These are phyloP conservation scores for Macrobrachium rosenbergii DNA, from an alignment of 1,140 invertebrate species.

Conservation along the genomic window DNA sequence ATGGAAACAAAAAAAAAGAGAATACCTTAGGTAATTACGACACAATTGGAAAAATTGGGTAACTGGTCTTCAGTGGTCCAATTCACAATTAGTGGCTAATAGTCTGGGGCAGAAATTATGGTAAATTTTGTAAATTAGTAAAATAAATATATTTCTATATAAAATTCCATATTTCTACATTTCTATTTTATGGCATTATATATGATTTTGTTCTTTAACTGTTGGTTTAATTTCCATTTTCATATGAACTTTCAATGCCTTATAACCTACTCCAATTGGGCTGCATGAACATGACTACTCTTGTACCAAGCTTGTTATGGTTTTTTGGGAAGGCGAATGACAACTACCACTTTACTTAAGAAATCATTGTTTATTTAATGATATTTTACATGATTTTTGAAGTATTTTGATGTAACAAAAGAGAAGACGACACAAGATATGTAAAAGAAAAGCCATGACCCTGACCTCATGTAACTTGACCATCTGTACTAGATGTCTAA, in stretches of 20 bases:
- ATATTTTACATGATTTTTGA: slow-evolving; percentile 63
- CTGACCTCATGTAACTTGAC: slow-evolving; percentile 21
- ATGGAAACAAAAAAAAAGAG: too few relatives aligned
- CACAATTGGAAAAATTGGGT: too few relatives aligned
- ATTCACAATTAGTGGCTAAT: too few relatives aligned
- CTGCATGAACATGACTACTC: background rate
- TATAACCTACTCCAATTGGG: background rate
- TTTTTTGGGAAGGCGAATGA: background rate
- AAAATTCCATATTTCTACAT: too few relatives aligned
- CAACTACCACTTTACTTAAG: slow-evolving; percentile 47
- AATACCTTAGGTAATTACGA: too few relatives aligned
- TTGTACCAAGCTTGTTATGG: background rate
- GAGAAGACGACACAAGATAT: slow-evolving; percentile 56
- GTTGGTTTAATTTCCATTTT: too few relatives aligned
- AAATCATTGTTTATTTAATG: slow-evolving; percentile 63
- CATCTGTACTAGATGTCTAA: slow-evolving; percentile 20
- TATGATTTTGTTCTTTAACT: too few relatives aligned
- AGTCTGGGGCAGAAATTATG: too few relatives aligned
- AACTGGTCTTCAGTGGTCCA: too few relatives aligned
- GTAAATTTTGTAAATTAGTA: too few relatives aligned
- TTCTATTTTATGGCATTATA: too few relatives aligned
- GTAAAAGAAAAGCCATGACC: slow-evolving; percentile 50
- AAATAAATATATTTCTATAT: too few relatives aligned
- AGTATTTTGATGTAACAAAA: slow-evolving; percentile 54
- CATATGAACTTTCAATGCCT: background rate